A percentile compares a stretch with the other conserved stretches of the same genome.
Conservation (phyloP, 2,888 invertebrate species). For the Rhagonycha fulva region DNA sequence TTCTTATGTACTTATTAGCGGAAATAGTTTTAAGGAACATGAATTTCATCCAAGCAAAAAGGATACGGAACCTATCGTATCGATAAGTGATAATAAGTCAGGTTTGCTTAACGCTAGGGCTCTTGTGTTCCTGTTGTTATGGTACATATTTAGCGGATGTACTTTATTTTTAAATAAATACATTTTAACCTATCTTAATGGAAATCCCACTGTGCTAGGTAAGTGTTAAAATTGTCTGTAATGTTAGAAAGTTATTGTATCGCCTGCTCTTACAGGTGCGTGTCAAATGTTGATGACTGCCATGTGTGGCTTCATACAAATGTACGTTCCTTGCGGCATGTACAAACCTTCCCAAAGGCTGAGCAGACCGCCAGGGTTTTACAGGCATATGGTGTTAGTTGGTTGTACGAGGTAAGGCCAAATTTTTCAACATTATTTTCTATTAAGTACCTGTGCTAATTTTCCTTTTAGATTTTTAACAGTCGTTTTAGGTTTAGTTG, state of each 20-base stretch:
- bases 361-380: conserved; percentile 69
- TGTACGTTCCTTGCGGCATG: conserved; percentile 76
- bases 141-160: conserved; percentile 79
- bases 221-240: conserved; percentile 36
- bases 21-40: conserved; percentile 28
- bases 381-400: conserved; percentile 73
- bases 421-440: not conserved
- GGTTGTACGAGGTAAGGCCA: conserved; percentile 67
- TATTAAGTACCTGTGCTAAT: not conserved
- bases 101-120: conserved; percentile 65
- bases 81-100: conserved; percentile 29
- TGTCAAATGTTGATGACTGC: conserved; percentile 78
- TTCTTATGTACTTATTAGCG: conserved; percentile 23
- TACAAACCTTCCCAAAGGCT: conserved; percentile 64
- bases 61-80: conserved; percentile 23
- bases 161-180: conserved; percentile 80
- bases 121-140: conserved; percentile 64
- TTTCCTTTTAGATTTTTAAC: conserved; percentile 65
- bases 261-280: conserved; percentile 60
- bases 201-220: conserved; percentile 76
- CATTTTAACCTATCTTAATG: conserved; percentile 71
- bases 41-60: conserved; percentile 25
- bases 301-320: conserved; percentile 72
- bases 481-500: conserved; percentile 73
- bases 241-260: conserved; percentile 14